Evolutionary conservation across 2,113 vertebrate genomes (phyloP), one percentile per base, ranked within the genome.

Genomic region (Stigmatopora argus): DNA sequence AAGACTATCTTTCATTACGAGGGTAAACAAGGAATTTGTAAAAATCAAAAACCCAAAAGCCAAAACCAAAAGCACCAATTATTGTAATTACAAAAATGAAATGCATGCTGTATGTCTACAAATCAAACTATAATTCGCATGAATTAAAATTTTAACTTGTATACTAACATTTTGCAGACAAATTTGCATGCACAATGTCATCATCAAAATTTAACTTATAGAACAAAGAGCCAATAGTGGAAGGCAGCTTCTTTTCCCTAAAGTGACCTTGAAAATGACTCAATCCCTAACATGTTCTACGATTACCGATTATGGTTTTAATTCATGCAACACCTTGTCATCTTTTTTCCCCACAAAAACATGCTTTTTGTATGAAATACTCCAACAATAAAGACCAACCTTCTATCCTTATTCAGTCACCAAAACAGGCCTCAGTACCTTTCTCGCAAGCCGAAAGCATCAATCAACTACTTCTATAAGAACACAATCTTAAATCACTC

Each of bases 401-500:
- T 31, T 31, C 4, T n/a, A 23, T 17, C 14, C 2, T 23, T 23
- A 34, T 31, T 17, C 45, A 64, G 7, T 17, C n/a, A 9, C 17
- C 45, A 49, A 49, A 47, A 18, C 15, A 51, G 7, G 18, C 26
- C 62, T 35, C 31, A 13, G 8, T 18, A 7, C 19, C 23, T 34
- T 14, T 49, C 62, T 34, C 3, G 6, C 19, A 48, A 45, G 47
- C 38, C 34, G 10, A 19, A n/a, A 65, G 58, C 66, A 55, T 52
- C 47, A 2, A 56, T 31, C 44, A 66, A 62, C 15, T 18, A 60
- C 17, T 12, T 5, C 0, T 3, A 41, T 52, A 72, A 53, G 47
- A 62, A 5, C 55, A 47, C 17, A 59, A 55, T 47, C 13, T 26
- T 14, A 26, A 55, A 34, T 74, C 67, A 96, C 95, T 97, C 93